Evolutionary conservation across 2,113 vertebrate genomes (phyloP).

Genomic region (Pollimyrus isidori): DNA sequence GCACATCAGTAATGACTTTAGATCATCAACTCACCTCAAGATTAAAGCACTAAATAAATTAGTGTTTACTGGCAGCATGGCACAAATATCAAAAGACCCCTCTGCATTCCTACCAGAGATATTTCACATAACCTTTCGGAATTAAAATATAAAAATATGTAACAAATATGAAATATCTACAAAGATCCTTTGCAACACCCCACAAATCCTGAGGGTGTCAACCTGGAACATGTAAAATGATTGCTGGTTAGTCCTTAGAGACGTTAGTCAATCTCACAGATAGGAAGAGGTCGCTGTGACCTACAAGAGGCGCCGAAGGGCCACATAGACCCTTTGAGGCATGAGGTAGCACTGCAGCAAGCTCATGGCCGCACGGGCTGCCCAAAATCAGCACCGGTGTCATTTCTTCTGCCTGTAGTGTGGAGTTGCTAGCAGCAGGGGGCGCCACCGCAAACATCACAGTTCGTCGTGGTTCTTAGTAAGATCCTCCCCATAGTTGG

Average conservation of each 20-base stretch:
- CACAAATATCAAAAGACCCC: neutral
- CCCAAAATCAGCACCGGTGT: neutral
- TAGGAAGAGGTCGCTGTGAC: neutral
- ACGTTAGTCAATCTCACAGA: neutral
- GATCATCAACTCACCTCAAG: neutral
- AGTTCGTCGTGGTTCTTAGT: constrained; percentile 90
- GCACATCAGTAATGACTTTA: constrained; percentile 11
- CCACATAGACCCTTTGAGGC: neutral
- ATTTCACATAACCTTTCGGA: neutral
- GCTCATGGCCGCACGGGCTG: neutral
- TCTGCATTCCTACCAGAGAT: neutral
- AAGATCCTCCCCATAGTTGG: constrained; percentile 95
- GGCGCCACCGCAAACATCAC: constrained; percentile 54
- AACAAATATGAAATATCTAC: constrained; percentile 2
- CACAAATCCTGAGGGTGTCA: neutral
- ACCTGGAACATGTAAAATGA: neutral
- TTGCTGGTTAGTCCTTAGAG: neutral
- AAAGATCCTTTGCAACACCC: neutral
- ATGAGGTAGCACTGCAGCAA: constrained; percentile 10
- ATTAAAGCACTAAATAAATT: constrained; percentile 52
- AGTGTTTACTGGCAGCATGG: constrained; percentile 37
- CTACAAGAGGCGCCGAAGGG: neutral
- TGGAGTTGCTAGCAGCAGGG: neutral
- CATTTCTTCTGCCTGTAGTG: neutral
- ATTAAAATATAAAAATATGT: neutral